phyloP scores from a whole-genome alignment of 2,113 vertebrate species.

The Gadus chalcogrammus region DNA sequence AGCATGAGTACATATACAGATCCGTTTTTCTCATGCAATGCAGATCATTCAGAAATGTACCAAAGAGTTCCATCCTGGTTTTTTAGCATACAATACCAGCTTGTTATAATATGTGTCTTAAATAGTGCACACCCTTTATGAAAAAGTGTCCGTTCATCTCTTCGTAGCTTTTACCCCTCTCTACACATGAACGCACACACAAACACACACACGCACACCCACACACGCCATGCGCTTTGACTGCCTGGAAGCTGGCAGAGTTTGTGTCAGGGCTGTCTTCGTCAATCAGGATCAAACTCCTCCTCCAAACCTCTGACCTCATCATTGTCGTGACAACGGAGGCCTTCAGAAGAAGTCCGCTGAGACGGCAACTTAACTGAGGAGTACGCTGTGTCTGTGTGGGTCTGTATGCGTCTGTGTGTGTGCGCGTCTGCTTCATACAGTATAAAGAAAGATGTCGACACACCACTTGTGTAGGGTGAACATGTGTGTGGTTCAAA shows the following conservation, averaged over 20 bases:
- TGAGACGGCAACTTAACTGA: conserved; percentile 58
- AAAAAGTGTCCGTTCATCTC: no score
- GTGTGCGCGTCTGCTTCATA: neutral
- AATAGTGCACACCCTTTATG: no score
- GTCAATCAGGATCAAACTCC: conserved; percentile 68
- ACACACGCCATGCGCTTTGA: neutral
- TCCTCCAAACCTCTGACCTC: conserved; percentile 64
- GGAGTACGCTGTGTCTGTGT: conserved; percentile 2
- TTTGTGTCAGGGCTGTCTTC: conserved; percentile 69
- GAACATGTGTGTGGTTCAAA: neutral
- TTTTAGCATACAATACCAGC: no score
- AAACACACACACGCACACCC: no score
- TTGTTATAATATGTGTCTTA: no score
- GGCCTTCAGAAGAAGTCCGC: conserved; percentile 64
- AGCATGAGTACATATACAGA: neutral
- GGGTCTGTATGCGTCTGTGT: conserved; percentile 1
- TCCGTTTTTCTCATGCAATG: neutral
- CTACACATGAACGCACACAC: no score
- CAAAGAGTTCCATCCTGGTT: no score
- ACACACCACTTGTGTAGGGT: neutral
- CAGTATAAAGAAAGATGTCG: neutral
- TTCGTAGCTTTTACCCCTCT: no score
- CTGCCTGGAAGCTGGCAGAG: conserved; percentile 54
- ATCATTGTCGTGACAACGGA: conserved; percentile 61
- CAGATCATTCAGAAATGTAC: no score